Evolutionary conservation across 2,113 vertebrate genomes (phyloP), one percentile per base, ranked within the genome.

Genomic region (Labrus mixtus): DNA sequence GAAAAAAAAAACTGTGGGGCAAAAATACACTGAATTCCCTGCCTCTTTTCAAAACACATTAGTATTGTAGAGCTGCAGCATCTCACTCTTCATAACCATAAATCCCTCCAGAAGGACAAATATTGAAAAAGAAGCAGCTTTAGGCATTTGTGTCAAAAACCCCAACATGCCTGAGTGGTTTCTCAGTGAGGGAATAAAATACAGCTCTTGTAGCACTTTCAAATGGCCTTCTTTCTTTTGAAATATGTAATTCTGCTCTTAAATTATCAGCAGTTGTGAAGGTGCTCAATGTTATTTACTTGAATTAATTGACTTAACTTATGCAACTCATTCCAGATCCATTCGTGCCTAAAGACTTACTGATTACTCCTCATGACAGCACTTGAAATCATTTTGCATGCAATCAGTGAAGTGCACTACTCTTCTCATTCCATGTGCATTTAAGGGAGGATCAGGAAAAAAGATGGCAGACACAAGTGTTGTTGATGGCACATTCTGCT

Each of bases 121-220:
- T 82, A 85, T 79, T 88, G 66, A 85, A 89, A 86, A 78, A 81
- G 64, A 25, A 80, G 65, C 29, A 72, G 85, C 83, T 86, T 60
- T 63, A 56, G 83, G 78, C 81, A 71, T 68, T 68, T 65, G 73
- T 41, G 59, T 82, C 73, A 33, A 82, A 75, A 56, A 66, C 1
- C 17, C 6, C 16, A 0, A 81, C 73, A 78, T 46, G 41, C 58
- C 23, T 48, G 67, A 79, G 37, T 45, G 50, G 46, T 36, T 73
- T 55, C 55, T 84, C 23, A 37, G 56, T 71, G 41, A 50, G 69
- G 78, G 19, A 16, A 17, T 1, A 16, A 48, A 19, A 19, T 33
- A 73, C 46, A 67, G 55, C 6, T 22, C 74, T 58, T 70, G 71
- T 79, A 25, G 66, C 54, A 76, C 59, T 37, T 55, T 54, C 16